Percentiles rank a stretch among this genome's conserved stretches.
phyloP scores from a whole-genome alignment of 2,888 invertebrate species.

The Pilophorus perplexus region DNA sequence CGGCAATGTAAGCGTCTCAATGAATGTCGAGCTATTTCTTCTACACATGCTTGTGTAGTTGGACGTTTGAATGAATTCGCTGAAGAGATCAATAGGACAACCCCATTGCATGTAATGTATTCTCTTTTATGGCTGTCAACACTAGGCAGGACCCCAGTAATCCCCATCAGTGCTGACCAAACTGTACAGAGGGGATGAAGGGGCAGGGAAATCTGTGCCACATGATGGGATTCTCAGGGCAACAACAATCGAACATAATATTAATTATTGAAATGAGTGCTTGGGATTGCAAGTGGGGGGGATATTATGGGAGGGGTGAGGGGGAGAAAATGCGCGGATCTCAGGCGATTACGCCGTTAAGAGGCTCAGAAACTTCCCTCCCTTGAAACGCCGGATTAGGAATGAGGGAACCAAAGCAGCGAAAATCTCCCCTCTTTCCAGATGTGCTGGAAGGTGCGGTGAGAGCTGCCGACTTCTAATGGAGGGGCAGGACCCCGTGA shows the following conservation, averaged over 20 bases:
- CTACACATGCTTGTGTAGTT: too few species aligned
- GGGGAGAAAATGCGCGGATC: background rate
- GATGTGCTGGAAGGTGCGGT: constrained; percentile 12
- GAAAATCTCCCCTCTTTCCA: constrained; percentile 1
- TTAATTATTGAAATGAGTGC: constrained; percentile 34
- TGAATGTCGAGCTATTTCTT: too few species aligned
- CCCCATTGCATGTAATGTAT: constrained; percentile 7
- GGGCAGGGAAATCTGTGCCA: constrained; percentile 7
- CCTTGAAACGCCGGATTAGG: background rate
- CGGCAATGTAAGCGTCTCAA: too few species aligned
- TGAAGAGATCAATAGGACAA: constrained; percentile 7
- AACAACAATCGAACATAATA: constrained; percentile 31
- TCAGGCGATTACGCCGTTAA: constrained; percentile 38
- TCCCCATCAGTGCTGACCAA: constrained; percentile 29
- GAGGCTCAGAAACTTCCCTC: constrained; percentile 11
- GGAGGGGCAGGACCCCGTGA: constrained; percentile 29
- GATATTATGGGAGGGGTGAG: constrained; percentile 10
- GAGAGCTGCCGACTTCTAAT: constrained; percentile 12
- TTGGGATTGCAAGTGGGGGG: too few species aligned
- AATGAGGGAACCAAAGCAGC: constrained; percentile 6
- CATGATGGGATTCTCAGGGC: constrained; percentile 25
- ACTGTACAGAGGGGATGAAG: background rate
- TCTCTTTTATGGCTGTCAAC: constrained; percentile 24
- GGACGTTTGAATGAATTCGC: too few species aligned
- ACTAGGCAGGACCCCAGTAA: background rate